Evolutionary conservation across 2,888 invertebrate species (phyloP).

Genomic region (Tetheella fluctuosa): DNA sequence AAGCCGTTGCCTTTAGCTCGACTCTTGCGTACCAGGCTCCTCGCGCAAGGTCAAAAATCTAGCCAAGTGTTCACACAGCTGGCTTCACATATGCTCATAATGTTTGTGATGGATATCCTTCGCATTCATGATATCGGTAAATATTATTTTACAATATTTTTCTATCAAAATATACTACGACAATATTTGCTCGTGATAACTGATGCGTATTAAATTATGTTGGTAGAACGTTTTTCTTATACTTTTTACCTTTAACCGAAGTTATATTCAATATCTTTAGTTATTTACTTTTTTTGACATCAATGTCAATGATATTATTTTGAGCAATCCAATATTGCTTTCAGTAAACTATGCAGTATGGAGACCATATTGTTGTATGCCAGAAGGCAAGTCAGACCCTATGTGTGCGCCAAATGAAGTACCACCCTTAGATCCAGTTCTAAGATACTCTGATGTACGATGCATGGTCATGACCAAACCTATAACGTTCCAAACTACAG

Average conservation of each 20-base stretch:
- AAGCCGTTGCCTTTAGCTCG: neutral
- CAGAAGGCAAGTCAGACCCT: conserved; percentile 35
- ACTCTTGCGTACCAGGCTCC: neutral
- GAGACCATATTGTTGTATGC: conserved; percentile 36
- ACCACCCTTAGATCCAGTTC: conserved; percentile 45
- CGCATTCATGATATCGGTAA: conserved; percentile 34
- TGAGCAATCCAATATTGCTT: no score
- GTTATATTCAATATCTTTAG: no score
- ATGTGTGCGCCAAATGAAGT: conserved; percentile 41
- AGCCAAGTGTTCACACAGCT: neutral
- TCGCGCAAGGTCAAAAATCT: neutral
- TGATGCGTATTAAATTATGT: no score
- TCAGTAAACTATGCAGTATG: neutral
- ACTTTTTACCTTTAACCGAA: no score
- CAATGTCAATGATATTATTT: no score
- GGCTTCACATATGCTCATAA: neutral
- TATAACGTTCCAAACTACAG: conserved; percentile 39
- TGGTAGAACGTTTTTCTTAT: no score
- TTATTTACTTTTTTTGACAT: no score
- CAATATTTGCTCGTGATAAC: no score
- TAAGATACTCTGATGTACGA: conserved; percentile 43
- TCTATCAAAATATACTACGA: no score
- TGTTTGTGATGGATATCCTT: neutral
- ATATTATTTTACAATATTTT: no score
- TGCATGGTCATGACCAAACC: conserved; percentile 51